Evolutionary conservation across 2,797 vertebrate genomes (phyloP).

Genomic region (Pantherophis vulpinus): DNA sequence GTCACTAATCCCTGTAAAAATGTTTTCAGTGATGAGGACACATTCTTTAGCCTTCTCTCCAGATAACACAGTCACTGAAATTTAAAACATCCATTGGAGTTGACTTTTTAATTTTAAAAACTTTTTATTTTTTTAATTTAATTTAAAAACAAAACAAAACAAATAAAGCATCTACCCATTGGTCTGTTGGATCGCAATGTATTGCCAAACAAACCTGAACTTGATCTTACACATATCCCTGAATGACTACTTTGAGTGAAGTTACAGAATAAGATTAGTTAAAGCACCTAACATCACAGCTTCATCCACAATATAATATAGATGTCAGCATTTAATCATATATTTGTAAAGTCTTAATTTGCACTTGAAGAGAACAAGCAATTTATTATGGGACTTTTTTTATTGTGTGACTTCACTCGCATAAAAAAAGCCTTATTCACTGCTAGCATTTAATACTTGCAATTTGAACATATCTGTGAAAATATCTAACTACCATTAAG

Average conservation of each 20-base stretch:
- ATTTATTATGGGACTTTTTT: not conserved
- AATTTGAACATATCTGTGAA: not conserved
- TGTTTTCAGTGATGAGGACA: not conserved
- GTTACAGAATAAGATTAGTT: not conserved
- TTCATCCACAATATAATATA: not conserved
- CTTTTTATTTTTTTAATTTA: not conserved
- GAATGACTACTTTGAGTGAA: not conserved
- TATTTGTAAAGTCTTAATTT: not conserved
- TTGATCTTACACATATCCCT: not conserved
- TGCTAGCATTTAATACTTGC: constrained; percentile 14
- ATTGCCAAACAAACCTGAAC: not conserved
- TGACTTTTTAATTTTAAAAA: not conserved
- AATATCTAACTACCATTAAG: constrained; percentile 18
- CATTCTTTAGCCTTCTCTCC: not conserved
- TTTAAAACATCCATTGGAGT: not conserved
- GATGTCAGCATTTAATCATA: not conserved
- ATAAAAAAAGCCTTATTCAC: not conserved
- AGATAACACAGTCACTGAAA: not conserved
- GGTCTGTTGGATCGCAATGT: not conserved
- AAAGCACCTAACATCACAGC: not conserved
- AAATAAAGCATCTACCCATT: not conserved
- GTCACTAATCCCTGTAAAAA: not conserved
- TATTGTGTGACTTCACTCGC: not conserved
- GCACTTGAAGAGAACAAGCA: not conserved
- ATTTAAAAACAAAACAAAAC: not conserved